Base-by-base conservation (phyloP, 2,888 invertebrate species). In the Hydrotaea cyrtoneurina region DNA sequence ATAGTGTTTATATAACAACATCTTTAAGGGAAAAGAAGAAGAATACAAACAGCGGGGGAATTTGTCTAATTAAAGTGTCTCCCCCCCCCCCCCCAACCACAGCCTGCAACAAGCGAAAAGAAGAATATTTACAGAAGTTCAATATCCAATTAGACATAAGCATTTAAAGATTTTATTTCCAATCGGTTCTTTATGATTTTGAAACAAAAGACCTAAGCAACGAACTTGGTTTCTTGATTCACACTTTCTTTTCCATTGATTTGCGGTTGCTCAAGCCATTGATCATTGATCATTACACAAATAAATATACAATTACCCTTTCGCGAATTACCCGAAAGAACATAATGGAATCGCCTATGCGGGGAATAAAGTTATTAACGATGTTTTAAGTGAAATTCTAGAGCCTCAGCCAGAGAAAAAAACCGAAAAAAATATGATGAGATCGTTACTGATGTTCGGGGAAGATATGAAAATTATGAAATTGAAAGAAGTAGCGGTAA, bases 161-260 rank as follows among this genome's bases (percentile, higher is more conserved):
- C 17, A 2, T 46, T 46, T 46, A 46, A 2, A n/a, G 2, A 3
- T 53, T n/a, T 53, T 19, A 1, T 2, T 53, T 53, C 53, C n/a
- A 8, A n/a, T 2, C 19, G 13, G 4, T 2, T 2, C 53, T 8
- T 3, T 62, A 23, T 8, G 13, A 39, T 39, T 75, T 39, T 59
- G 46, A 79, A 79, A 73, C 72, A 31, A 75, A 84, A 81, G 78
- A 82, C 79, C 77, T 71, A 82, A 78, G 77, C 26, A 55, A 82
- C 79, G 80, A 80, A 64, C 77, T 57, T 53, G 39, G 13, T 39
- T 10, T 10, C 39, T 10, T 36, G 36, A 36, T 36, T 7, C 31
- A 31, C 7, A 31, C 31, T 31, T 31, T 31, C 31, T 31, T 4
- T 39, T 39, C 39, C 11, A 21, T 55, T 21, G 55, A 55, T 55